phyloP scores from a whole-genome alignment of 1,140 invertebrate genomes.

The Drosophila hydei region DNA sequence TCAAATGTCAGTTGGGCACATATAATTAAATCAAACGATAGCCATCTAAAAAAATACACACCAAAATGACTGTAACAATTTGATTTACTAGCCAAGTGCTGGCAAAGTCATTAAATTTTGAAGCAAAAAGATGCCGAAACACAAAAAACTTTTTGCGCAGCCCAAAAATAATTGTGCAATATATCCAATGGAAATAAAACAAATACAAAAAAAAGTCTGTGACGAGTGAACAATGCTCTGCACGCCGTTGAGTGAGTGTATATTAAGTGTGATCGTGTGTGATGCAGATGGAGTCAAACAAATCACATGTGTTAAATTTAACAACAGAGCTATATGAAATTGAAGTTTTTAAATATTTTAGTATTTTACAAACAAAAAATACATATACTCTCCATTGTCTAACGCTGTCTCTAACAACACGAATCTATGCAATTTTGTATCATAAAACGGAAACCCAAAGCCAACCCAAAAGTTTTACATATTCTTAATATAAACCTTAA shows the following conservation, averaged over 20 bases:
- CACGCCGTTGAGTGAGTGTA: neutral
- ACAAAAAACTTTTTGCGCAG: conserved; percentile 52
- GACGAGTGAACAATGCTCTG: neutral
- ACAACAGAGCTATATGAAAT: too few relatives aligned
- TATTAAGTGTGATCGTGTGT: neutral
- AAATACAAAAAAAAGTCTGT: conserved; percentile 8
- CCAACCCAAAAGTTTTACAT: too few relatives aligned
- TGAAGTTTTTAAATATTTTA: too few relatives aligned
- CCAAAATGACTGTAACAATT: conserved; percentile 55
- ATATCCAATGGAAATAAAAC: conserved; percentile 33
- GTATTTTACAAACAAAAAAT: too few relatives aligned
- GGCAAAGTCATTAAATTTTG: conserved; percentile 77
- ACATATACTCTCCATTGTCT: too few relatives aligned
- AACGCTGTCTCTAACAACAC: too few relatives aligned
- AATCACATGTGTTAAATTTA: too few relatives aligned
- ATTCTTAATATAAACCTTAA: too few relatives aligned
- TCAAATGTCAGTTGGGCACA: conserved; percentile 37
- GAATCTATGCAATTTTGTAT: too few relatives aligned
- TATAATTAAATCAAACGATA: conserved; percentile 70
- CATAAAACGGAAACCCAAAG: too few relatives aligned
- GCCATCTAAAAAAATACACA: conserved; percentile 26
- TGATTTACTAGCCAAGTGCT: conserved; percentile 66
- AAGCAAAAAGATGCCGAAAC: conserved; percentile 34
- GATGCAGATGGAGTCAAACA: too few relatives aligned
- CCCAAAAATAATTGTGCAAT: conserved; percentile 71